Evolutionary conservation across 2,888 invertebrate species (phyloP).

Genomic region (Cyaniris semiargus): DNA sequence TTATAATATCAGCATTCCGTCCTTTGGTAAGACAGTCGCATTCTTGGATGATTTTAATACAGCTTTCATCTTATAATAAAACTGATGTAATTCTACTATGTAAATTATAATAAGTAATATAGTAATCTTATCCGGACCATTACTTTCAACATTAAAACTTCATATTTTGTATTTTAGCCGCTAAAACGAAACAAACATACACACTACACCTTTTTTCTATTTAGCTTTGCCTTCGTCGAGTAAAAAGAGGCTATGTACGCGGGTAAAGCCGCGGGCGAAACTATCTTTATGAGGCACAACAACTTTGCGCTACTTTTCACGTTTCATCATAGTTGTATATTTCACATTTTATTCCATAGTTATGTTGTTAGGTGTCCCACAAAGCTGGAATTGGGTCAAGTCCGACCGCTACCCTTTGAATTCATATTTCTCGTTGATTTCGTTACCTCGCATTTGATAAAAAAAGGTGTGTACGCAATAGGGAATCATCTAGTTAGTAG

Average conservation of each 20-base stretch:
- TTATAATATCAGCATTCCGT: no score
- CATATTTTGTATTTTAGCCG: background rate
- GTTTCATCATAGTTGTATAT: background rate
- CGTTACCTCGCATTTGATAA: conserved; percentile 21
- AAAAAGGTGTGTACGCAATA: conserved; percentile 18
- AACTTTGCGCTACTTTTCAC: background rate
- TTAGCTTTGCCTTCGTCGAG: background rate
- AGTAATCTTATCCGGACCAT: no score
- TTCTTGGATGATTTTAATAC: no score
- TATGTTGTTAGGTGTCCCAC: conserved; percentile 17
- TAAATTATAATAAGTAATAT: no score
- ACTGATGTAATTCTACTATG: no score
- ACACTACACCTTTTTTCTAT: background rate
- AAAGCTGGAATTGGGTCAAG: conserved; percentile 24
- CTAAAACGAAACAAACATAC: background rate
- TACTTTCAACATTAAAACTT: no score
- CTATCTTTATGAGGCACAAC: background rate
- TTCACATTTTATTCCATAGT: conserved; percentile 17
- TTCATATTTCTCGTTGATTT: conserved; percentile 25
- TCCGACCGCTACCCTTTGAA: conserved; percentile 23
- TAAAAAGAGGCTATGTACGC: background rate
- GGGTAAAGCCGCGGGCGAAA: background rate
- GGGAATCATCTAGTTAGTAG: background rate
- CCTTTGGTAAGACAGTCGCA: no score
- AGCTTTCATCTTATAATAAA: no score